Evolutionary conservation across 2,888 invertebrate genomes (phyloP).

Genomic region (Drosophila anomalipes): DNA sequence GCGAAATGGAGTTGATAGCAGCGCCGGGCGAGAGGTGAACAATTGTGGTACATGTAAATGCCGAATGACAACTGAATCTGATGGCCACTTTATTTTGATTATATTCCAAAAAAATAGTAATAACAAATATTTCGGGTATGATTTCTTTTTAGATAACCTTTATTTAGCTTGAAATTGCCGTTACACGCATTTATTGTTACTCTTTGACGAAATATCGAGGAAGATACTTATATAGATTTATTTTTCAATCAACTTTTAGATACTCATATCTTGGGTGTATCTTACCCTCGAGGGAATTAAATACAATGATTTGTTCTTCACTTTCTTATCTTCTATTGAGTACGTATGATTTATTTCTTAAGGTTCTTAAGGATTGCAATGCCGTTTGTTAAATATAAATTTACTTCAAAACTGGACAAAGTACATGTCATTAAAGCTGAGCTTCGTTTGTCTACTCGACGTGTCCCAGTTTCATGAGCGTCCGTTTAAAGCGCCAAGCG

Average conservation of each 20-base stretch:
- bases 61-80: conserved; percentile 51
- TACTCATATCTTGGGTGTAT: not conserved
- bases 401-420: not conserved
- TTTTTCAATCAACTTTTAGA: not conserved
- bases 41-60: conserved; percentile 16
- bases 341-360: fast-evolving
- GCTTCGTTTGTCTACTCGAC: conserved; percentile 20
- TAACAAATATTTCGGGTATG: not conserved
- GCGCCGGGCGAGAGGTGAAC: conserved; percentile 1
- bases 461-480: conserved; percentile 65
- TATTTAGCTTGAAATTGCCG: not conserved
- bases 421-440: conserved; percentile 36
- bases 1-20: conserved; percentile 37
- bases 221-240: not conserved
- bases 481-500: conserved; percentile 52
- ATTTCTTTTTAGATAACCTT: not conserved
- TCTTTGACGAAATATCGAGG: not conserved
- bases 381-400: not conserved
- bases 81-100: conserved; percentile 53
- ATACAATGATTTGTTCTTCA: no score
- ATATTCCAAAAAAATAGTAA: not conserved
- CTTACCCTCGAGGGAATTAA: not conserved
- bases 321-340: not conserved
- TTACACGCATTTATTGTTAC: not conserved
- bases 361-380: not conserved